Evolutionary conservation across 37 sponge, comb jelly and placozoan genomes (phyloP), one percentile per base, ranked within the genome.

Genomic region (Halichondria panicea): DNA sequence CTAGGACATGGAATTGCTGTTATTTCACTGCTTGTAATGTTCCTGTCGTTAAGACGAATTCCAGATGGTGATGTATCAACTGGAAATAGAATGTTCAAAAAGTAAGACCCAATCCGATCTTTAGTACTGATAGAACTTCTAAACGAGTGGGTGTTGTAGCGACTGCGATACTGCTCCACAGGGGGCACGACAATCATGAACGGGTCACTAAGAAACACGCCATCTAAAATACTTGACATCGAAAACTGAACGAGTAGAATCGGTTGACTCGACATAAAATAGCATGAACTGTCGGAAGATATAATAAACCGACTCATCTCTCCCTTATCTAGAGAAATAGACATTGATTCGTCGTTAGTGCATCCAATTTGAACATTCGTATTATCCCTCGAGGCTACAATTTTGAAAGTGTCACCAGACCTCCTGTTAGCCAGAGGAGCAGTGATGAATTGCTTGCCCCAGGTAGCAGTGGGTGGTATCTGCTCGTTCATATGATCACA

Each of bases 161-260:
- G 63, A 25, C 35, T 55, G 8, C 81, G 64, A 43, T 86, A 86
- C 50, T 86, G 87, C 21, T 72, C 75, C 48, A 81, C 34, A 11
- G 87, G 75, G 15, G 87, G 87, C 25, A 86, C 39, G 25, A 73
- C 42, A 7, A 72, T 54, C 87, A 86, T 86, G 32, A 80, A 74
- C n/a, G 82, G 66, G 55, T 72, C 74, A 65, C 63, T 57, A 19
- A 22, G 24, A 30, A 58, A 22, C 11, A 40, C 59, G 18, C 56
- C 50, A 70, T 94, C 91, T 27, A 82, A 55, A 50, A 55, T 57
- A 34, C 40, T 73, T 13, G 66, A 63, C 0, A 80, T 36, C 8
- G 75, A 46, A 52, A 75, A 75, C 66, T 77, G 78, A 9, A 77
- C 77, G 21, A 84, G 21, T 32, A 84, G 56, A 71, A 77, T 44